Evolutionary conservation across 2,888 invertebrate genomes (phyloP).

Genomic region (Cerceris rybyensis): DNA sequence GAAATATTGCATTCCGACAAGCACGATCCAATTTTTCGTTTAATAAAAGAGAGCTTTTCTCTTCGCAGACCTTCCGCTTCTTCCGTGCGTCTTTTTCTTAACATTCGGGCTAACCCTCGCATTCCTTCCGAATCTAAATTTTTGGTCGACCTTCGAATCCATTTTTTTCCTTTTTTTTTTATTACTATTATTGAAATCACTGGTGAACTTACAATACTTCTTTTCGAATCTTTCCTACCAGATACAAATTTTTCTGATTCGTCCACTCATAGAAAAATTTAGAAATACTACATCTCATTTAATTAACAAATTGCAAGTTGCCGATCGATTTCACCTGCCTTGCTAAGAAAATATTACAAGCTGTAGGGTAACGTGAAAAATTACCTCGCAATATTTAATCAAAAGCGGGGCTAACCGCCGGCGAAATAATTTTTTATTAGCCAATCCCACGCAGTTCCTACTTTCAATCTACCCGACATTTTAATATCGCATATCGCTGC

Average conservation of each 20-base stretch:
- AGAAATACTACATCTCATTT: too few relatives aligned
- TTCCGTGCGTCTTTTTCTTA: constrained; percentile 49
- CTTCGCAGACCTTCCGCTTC: constrained; percentile 51
- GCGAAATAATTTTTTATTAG: constrained; percentile 51
- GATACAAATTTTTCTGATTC: too few relatives aligned
- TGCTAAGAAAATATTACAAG: too few relatives aligned
- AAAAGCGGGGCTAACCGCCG: constrained; percentile 7
- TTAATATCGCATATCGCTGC: constrained; percentile 70
- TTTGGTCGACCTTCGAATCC: constrained; percentile 27
- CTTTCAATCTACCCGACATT: constrained; percentile 69
- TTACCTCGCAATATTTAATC: too few relatives aligned
- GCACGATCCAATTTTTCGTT: constrained; percentile 80
- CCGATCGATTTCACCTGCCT: too few relatives aligned
- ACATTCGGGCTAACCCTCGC: constrained; percentile 37
- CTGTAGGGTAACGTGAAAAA: too few relatives aligned
- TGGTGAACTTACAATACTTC: too few relatives aligned
- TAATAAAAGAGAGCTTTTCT: constrained; percentile 79
- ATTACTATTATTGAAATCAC: neutral
- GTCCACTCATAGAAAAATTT: too few relatives aligned
- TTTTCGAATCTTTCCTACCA: too few relatives aligned
- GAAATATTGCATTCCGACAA: constrained; percentile 82
- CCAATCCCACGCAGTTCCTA: constrained; percentile 34
- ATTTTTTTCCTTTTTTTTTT: neutral
- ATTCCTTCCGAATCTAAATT: constrained; percentile 39
- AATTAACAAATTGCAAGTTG: too few relatives aligned